Evolutionary conservation across 2,113 vertebrate genomes (phyloP).

Genomic region (Bos indicus): DNA sequence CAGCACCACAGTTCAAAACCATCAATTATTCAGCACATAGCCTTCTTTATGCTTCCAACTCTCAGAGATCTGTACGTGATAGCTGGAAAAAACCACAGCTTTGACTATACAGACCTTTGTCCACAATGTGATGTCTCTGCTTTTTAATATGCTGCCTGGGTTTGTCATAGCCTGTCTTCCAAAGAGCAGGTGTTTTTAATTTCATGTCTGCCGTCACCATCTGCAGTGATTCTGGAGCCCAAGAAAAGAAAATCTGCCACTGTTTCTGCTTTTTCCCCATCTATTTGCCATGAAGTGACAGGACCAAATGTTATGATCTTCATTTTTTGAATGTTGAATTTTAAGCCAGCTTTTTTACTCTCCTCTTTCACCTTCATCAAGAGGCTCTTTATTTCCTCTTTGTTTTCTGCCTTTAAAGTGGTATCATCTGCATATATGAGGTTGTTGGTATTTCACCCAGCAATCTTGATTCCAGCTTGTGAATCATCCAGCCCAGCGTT

Average conservation of each 20-base stretch:
- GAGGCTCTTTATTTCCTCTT: not conserved
- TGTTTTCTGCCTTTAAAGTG: not conserved
- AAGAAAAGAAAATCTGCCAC: not conserved
- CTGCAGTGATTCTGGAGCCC: not conserved
- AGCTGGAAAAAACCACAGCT: not conserved
- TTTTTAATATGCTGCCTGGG: not conserved
- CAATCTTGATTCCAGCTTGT: not conserved
- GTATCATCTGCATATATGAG: not conserved
- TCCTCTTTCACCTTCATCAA: not conserved
- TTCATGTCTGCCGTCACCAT: not conserved
- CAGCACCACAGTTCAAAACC: not conserved
- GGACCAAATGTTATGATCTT: not conserved
- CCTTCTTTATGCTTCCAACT: not conserved
- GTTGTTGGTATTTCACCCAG: not conserved
- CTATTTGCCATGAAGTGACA: not conserved
- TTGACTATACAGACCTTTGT: not conserved
- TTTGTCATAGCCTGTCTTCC: not conserved
- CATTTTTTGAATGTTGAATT: not conserved
- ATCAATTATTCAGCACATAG: not conserved
- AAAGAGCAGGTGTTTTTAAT: not conserved
- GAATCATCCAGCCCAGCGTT: not conserved
- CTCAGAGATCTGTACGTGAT: not conserved
- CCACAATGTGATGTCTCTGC: not conserved
- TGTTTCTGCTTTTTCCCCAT: not conserved
- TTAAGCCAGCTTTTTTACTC: not conserved